Base-by-base conservation (phyloP, 2,113 vertebrate genomes). In the Callionymus lyra region DNA sequence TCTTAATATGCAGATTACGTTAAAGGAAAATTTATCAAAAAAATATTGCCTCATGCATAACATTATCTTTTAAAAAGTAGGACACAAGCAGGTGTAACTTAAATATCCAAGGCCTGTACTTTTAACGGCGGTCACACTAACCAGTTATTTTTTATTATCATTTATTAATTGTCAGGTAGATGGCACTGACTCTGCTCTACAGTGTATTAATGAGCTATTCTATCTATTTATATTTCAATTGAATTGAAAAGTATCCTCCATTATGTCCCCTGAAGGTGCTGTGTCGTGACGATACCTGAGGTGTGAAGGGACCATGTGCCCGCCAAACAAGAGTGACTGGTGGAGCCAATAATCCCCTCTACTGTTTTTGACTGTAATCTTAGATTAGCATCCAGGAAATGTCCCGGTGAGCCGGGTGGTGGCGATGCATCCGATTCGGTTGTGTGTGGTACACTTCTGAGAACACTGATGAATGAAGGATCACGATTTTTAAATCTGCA, bases 351-450 rank as follows among this genome's bases (percentile, higher is more conserved):
- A 76, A 82, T 82, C 74, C 68, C 48, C 18, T 27, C 44, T 15
- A 41, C 63, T 48, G 35, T 59, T 59, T 71, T 47, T 44, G 38
- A 61, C 63, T 65, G 43, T 74, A 71, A 80, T 82, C 76, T 72
- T 49, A 69, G 70, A 68, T 77, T 76, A 75, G 50, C 62, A 72
- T 65, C 63, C 56, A 47, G 62, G 58, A 68, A 65, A 70, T 50
- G 62, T 56, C 63, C 53, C 8, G 21, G 21, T 27, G 21, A 27
- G 21, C 21, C 8, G 21, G 21, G 21, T 27, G 33, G 52, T 66
- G 61, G 59, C 69, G 53, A 39, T 59, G 37, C 44, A 21, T 41
- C 6, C 2, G 32, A 59, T 48, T 39, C 56, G 59, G 36, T 53
- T 41, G 17, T 43, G 48, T 37, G 16, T 42, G 10, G 44, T 1